Evolutionary conservation across 2,888 invertebrate genomes (phyloP), one percentile per base, ranked within the genome.

Genomic region (Sarcophaga carnaria): DNA sequence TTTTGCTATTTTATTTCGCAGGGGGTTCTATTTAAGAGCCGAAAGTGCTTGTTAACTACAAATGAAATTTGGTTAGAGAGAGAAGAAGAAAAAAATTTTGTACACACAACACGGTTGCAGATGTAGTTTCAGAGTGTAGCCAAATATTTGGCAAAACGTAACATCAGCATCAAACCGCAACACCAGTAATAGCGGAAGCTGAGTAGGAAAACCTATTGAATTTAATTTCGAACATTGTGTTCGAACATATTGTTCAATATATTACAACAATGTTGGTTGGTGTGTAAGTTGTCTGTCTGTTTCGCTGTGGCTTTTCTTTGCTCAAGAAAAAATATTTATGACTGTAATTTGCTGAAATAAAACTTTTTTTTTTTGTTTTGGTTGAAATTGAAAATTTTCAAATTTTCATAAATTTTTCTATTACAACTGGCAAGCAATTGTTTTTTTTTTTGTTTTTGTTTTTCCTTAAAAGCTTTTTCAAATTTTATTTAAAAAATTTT

Each of bases 11-110:
- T 62, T 85, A 49, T 64, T 62, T 22, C 25, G 75, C 25, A 77
- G 83, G 76, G 80, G 86, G 80, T 80, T 86, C 83, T 83, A 83
- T 83, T 77, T 83, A 72, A 83, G 10, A 83, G 79, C 79, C 86
- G 80, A 80, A 77, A 77, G 60, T 76, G 80, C 83, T 86, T 86
- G 86, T 83, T 86, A 76, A 59, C 83, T 47, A 72, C 37, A 66
- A 71, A 72, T 60, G 45, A 70, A 49, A 49, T 20, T 49, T 67
- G 59, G 60, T 74, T 37, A 66, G 14, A 37, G 3, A 67, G 37
- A 27, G 37, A 60, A 14, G 25, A 80, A 62, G 25, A 63, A 62
- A 76, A 37, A 11, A 54, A 49, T 8, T 22, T 22, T 54, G 2
- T 37, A 69, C 45, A 75, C 59, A 78, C 80, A 75, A 76, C 54